Base-by-base conservation (phyloP, 1,140 invertebrate genomes). In the Drosophila novamexicana region DNA sequence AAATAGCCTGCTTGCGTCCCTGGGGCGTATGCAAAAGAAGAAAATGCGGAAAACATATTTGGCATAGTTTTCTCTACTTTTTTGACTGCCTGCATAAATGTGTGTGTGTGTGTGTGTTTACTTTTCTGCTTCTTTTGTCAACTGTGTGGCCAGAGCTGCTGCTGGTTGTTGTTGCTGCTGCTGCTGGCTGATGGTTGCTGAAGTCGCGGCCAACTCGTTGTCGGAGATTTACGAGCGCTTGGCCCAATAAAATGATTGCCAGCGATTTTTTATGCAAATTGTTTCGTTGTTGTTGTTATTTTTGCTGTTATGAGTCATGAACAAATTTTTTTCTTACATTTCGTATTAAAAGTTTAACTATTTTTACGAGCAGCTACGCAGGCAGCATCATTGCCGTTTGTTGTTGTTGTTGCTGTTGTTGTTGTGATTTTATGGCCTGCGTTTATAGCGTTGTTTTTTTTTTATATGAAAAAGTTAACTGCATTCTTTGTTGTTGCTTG, bases 191-290 rank as follows among this genome's bases (percentile, higher is more conserved):
- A 10, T 57, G 34, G 36, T 57, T 14, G 69, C 56, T 63, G 36
- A 70, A 39, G 58, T 59, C 71, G 52, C 44, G 65, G 57, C 74
- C 32, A 62, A 72, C 68, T 79, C 65, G 71, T 68, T 86, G 71
- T 62, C 54, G 62, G 75, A 91, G 89, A 91, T 91, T 91, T 91
- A 91, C 83, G 84, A 89, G 81, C 84, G 81, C 71, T 79, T 75
- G 86, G 79, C 89, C 84, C 89, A 91, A 91, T 91, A 91, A 91
- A 91, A 91, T 91, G 86, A 91, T 91, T 91, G 89, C 89, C 72
- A 89, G 77, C 75, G 83, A 91, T 90, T 89, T 91, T 91, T 89
- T 86, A 91, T 91, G 89, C 81, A 91, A 91, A 91, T 91, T 77
- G 79, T 81, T 91, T 75, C 68, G 49, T 69, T 68, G 62, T 29